phyloP scores from a whole-genome alignment of 2,888 invertebrate species.

The Horisme vitalbata region DNA sequence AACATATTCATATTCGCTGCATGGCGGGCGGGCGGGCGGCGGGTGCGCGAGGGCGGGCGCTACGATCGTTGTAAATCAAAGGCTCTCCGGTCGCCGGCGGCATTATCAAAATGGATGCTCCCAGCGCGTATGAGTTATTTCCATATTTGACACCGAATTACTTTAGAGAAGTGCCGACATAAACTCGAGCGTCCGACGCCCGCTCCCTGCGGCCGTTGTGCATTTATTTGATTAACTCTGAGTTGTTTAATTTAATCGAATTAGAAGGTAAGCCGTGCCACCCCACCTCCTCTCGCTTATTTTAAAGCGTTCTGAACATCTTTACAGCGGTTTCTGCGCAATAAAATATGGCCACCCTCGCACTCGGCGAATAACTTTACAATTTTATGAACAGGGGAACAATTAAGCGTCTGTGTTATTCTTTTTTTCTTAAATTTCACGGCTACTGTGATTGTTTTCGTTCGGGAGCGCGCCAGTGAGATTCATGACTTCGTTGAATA shows the following conservation, averaged over 20 bases:
- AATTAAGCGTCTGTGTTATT: slow-evolving; percentile 77
- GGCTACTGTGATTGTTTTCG: slow-evolving; percentile 74
- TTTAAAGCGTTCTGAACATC: slow-evolving; percentile 80
- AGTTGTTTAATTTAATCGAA: slow-evolving; percentile 84
- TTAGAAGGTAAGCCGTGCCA: slow-evolving; percentile 73
- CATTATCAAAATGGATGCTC: slow-evolving; percentile 82
- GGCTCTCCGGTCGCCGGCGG: slow-evolving; percentile 74
- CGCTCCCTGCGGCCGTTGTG: slow-evolving; percentile 61
- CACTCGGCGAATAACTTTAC: slow-evolving; percentile 76
- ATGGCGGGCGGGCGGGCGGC: slow-evolving; percentile 22
- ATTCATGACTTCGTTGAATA: slow-evolving; percentile 77
- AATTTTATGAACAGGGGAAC: slow-evolving; percentile 82
- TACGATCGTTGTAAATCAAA: slow-evolving; percentile 68
- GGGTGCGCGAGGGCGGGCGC: slow-evolving; percentile 40
- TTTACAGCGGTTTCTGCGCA: slow-evolving; percentile 81
- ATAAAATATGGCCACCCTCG: slow-evolving; percentile 80
- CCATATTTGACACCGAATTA: slow-evolving; percentile 83
- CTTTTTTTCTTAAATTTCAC: slow-evolving; percentile 74
- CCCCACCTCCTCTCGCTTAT: slow-evolving; percentile 66
- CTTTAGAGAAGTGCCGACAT: slow-evolving; percentile 82
- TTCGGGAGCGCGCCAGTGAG: slow-evolving; percentile 55
- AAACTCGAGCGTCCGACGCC: slow-evolving; percentile 61
- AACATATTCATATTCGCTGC: slow-evolving; percentile 6
- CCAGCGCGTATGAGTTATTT: slow-evolving; percentile 80
- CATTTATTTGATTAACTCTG: slow-evolving; percentile 84